A percentile compares a stretch with the other conserved stretches of the same genome.
Conservation (phyloP, 2,888 invertebrate species). For the Meiosimyza decipiens region DNA sequence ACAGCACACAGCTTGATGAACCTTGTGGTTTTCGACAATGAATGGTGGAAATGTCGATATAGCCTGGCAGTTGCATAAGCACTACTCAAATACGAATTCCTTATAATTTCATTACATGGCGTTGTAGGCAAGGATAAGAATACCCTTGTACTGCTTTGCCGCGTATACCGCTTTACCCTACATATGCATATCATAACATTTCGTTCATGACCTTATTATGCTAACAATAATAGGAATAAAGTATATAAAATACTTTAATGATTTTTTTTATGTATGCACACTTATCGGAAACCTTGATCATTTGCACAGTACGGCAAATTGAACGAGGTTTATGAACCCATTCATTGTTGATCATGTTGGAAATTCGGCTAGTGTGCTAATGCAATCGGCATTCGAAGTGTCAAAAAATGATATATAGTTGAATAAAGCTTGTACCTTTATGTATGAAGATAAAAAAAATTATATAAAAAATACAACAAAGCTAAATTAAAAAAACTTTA, state of each 20-base stretch:
- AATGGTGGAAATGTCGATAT: no score
- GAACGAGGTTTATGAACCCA: slow-evolving; percentile 16
- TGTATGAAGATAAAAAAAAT: slow-evolving; percentile 23
- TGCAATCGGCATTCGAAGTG: slow-evolving; percentile 48
- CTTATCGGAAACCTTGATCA: slow-evolving; percentile 6
- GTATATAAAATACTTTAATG: not conserved
- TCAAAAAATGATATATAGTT: not conserved
- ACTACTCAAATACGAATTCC: no score
- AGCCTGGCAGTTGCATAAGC: no score
- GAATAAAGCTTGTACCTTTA: not conserved
- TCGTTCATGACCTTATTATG: no score
- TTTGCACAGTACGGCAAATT: not conserved
- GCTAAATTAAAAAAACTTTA: slow-evolving; percentile 19
- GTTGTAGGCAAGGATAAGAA: no score
- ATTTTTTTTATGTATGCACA: not conserved
- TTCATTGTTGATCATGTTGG: not conserved
- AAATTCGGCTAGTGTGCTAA: slow-evolving; percentile 48
- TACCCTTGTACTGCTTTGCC: no score
- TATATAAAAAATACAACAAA: not conserved
- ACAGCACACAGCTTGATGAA: no score
- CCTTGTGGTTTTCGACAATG: no score
- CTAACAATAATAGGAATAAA: no score
- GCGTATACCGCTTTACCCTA: no score
- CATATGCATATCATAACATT: no score
- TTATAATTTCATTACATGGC: no score